phyloP scores from a whole-genome alignment of 2,113 vertebrate genomes.

The Pseudois nayaur region DNA sequence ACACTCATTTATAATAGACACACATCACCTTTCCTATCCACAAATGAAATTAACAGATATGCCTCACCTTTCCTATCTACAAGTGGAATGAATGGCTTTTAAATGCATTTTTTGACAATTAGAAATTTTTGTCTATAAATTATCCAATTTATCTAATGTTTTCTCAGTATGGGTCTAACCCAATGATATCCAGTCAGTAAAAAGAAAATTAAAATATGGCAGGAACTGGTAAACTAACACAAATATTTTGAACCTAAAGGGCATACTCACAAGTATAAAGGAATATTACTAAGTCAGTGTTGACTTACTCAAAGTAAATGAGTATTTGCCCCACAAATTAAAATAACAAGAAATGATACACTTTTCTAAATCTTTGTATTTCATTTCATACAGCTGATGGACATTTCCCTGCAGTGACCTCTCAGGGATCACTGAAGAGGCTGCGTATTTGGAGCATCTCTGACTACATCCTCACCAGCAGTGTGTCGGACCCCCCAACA shows the following conservation, averaged over 20 bases:
- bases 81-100: background rate
- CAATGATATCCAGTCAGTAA: background rate
- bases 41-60: background rate
- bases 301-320: background rate
- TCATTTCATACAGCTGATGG: background rate
- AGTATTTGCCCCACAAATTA: background rate
- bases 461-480: conserved; percentile 85
- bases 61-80: background rate
- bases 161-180: background rate
- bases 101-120: background rate
- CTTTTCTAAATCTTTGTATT: background rate
- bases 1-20: background rate
- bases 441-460: background rate
- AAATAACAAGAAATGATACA: background rate
- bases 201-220: background rate
- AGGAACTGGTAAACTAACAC: background rate
- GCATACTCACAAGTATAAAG: background rate
- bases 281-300: background rate
- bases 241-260: background rate
- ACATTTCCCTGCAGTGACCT: accelerated
- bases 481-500: conserved; percentile 95
- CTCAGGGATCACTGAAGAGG: background rate
- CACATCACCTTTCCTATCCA: background rate
- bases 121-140: background rate
- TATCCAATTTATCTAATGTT: background rate